Base-by-base conservation (phyloP, 2,888 invertebrate genomes). In the Apodemia mormo region DNA sequence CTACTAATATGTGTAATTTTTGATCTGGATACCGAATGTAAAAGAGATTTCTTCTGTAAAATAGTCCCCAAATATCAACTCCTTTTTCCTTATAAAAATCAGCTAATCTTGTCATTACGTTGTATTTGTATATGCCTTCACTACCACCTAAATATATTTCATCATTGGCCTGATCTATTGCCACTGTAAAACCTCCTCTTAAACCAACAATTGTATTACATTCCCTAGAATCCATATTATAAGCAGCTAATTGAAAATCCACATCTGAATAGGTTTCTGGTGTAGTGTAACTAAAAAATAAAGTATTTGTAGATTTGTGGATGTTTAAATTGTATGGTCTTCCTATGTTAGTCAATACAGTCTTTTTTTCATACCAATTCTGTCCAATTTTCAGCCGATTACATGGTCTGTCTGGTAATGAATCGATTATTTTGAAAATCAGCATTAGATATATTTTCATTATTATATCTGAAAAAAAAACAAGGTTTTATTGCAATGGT, bases 121-220 rank as follows among this genome's bases (percentile, higher is more conserved):
- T 49, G 10, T 49, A 49, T 49, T 49, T 49, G 14, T 49, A 49
- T 22, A 90, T 90, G 0, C 89, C 90, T 22, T 88, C 85, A 30
- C 80, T 85, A 0, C 90, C 89, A n/a, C 90, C 90, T 6, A 90
- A 74, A 49, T 81, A 90, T 45, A 90, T 80, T 0, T 83, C 83
- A 43, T 88, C 87, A 22, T 83, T 83, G 0, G 65, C 58, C 58
- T 84, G 82, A 37, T 90, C 88, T 72, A 89, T 83, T 0, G 88
- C 84, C 2, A 85, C 78, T 0, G 90, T 77, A 58, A 88, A 90
- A 0, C 90, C 89, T 0, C 88, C 88, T 79, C 71, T 77, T 0
- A 90, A 84, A 0, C 87, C 89, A 40, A 81, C 80, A 2, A 90
- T 84, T 0, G 76, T 80, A 70, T 82, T 79, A 52, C 79, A 81